Conservation (phyloP, 2,113 vertebrate genomes). For the Bubo blakistoni region DNA sequence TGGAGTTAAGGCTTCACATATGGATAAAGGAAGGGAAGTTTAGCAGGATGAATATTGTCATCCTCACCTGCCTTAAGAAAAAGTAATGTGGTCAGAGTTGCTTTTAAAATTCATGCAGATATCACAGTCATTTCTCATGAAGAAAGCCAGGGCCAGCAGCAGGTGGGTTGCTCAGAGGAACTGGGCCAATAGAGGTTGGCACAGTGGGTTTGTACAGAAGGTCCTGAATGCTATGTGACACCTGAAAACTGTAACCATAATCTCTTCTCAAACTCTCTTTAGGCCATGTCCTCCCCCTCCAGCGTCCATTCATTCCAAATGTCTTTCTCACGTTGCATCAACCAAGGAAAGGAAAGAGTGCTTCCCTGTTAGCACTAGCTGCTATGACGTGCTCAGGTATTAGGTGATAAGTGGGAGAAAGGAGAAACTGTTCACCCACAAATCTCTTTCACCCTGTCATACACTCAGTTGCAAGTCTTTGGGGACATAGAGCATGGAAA, state of each 20-base stretch:
- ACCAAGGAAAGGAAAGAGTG: not conserved
- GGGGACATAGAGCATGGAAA: not conserved
- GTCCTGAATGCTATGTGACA: not conserved
- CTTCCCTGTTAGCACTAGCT: not conserved
- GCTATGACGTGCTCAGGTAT: not conserved
- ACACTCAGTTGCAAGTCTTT: not conserved
- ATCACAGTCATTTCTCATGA: not conserved
- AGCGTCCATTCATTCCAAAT: not conserved
- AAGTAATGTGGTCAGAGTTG: not conserved
- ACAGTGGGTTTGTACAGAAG: not conserved
- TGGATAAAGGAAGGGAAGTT: not conserved
- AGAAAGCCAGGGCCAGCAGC: not conserved
- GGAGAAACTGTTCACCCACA: not conserved
- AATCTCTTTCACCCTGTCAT: not conserved
- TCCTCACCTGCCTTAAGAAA: not conserved
- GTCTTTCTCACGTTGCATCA: not conserved
- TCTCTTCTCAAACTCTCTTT: not conserved
- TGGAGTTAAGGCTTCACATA: not conserved
- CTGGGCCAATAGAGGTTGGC: not conserved
- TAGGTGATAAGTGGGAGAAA: fast-evolving
- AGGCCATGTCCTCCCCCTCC: not conserved
- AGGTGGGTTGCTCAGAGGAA: not conserved
- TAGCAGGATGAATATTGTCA: not conserved
- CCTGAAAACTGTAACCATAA: not conserved
- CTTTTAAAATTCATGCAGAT: not conserved